Conservation (phyloP, 1,140 invertebrate species). For the Adoxophyes honmai region DNA sequence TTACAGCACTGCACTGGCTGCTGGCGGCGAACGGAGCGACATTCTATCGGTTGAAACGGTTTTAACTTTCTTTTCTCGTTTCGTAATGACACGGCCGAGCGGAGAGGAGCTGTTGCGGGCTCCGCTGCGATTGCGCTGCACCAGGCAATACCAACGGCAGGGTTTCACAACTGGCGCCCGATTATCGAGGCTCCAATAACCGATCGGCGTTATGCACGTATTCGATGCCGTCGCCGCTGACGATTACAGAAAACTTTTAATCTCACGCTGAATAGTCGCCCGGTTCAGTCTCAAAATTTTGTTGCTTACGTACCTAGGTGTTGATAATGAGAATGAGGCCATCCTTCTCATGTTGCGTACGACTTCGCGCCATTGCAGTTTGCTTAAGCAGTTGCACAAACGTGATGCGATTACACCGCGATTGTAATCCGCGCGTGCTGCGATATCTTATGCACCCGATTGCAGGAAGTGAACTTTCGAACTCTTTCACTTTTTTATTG, state of each 20-base stretch:
- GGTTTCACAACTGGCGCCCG: slow-evolving; percentile 39
- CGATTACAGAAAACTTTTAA: background rate
- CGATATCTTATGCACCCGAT: slow-evolving; percentile 56
- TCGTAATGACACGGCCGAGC: slow-evolving; percentile 65
- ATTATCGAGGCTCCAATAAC: slow-evolving; percentile 39
- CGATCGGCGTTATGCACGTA: slow-evolving; percentile 22
- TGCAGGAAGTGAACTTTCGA: slow-evolving; percentile 61
- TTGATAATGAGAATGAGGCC: slow-evolving; percentile 7
- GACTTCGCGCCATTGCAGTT: slow-evolving; percentile 63
- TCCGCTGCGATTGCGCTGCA: slow-evolving; percentile 28
- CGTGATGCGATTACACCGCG: slow-evolving; percentile 52
- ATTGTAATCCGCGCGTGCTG: slow-evolving; percentile 67
- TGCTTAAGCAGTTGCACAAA: slow-evolving; percentile 70
- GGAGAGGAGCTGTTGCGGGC: slow-evolving; percentile 43
- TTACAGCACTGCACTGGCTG: slow-evolving; percentile 31
- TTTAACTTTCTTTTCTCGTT: slow-evolving; percentile 71
- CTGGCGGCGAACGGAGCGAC: slow-evolving; percentile 46
- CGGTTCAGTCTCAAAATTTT: no score
- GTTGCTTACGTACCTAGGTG: no score
- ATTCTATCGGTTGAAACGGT: slow-evolving; percentile 55
- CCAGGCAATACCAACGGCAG: slow-evolving; percentile 30
- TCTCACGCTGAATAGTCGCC: no score
- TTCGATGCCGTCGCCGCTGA: background rate
- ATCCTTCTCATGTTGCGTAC: slow-evolving; percentile 49
- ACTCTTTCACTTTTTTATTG: slow-evolving; percentile 56